Evolutionary conservation across 2,797 vertebrate genomes (phyloP).

Genomic region (Hoplostethus atlanticus): DNA sequence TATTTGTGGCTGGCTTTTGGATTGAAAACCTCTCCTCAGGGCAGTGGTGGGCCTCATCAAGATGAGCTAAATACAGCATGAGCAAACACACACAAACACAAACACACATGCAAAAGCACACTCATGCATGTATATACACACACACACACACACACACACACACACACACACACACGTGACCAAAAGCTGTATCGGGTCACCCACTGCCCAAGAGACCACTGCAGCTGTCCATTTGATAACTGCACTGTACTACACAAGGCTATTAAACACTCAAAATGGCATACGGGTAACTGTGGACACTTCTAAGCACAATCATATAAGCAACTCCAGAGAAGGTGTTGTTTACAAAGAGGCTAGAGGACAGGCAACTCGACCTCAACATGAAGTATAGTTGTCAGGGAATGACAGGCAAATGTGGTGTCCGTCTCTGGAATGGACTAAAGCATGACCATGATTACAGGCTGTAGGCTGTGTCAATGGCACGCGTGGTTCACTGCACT

Average conservation of each 20-base stretch:
- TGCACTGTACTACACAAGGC: slow-evolving; percentile 67
- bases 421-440: slow-evolving; percentile 12
- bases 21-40: slow-evolving; percentile 64
- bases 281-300: slow-evolving; percentile 49
- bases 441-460: slow-evolving; percentile 19
- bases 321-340: slow-evolving; percentile 27
- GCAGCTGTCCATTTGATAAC: slow-evolving; percentile 84
- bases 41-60: slow-evolving; percentile 70
- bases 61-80: slow-evolving; percentile 81
- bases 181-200: slow-evolving; percentile 76
- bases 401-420: slow-evolving; percentile 33
- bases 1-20: slow-evolving; percentile 64
- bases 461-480: slow-evolving; percentile 6
- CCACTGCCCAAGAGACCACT: slow-evolving; percentile 70
- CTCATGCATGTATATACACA: slow-evolving; percentile 35
- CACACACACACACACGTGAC: slow-evolving; percentile 66
- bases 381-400: slow-evolving; percentile 5
- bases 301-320: slow-evolving; percentile 41
- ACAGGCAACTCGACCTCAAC: neutral
- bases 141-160: slow-evolving; percentile 37
- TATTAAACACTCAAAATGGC: slow-evolving; percentile 73
- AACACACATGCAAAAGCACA: slow-evolving; percentile 30
- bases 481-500: neutral
- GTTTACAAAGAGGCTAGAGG: slow-evolving; percentile 5
- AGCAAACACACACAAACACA: slow-evolving; percentile 56